These are phyloP conservation scores for Noctua janthina DNA, from an alignment of 2,888 invertebrate genomes.

Conservation along the genomic window DNA sequence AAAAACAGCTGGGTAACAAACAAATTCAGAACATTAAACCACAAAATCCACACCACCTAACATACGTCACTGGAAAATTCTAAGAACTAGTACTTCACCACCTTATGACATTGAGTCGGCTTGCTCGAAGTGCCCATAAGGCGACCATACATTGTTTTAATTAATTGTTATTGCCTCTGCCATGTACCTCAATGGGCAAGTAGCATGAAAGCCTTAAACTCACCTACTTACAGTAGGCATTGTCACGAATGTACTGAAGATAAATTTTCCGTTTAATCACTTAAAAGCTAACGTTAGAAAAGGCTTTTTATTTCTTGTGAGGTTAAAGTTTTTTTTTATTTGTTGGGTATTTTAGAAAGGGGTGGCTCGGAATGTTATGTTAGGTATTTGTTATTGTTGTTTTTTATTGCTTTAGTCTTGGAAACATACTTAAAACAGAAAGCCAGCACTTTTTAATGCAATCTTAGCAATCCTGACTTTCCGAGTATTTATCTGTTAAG, in stretches of 20 bases:
- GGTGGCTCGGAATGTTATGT: background rate
- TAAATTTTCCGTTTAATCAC: slow-evolving; percentile 77
- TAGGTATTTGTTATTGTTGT: background rate
- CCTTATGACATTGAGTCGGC: slow-evolving; percentile 70
- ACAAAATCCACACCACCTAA: slow-evolving; percentile 41
- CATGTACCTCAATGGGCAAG: slow-evolving; percentile 79
- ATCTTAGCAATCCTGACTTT: background rate
- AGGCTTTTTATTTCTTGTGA: slow-evolving; percentile 62
- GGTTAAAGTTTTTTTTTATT: slow-evolving; percentile 8
- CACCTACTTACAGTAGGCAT: slow-evolving; percentile 71
- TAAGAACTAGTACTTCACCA: slow-evolving; percentile 60
- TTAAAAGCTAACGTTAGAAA: slow-evolving; percentile 72
- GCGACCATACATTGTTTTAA: slow-evolving; percentile 84
- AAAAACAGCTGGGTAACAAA: slow-evolving; percentile 9
- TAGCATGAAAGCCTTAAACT: slow-evolving; percentile 79
- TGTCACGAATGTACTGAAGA: slow-evolving; percentile 75
- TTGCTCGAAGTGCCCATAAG: slow-evolving; percentile 67
- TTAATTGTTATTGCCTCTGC: slow-evolving; percentile 87
- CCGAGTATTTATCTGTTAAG: background rate
- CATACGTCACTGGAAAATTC: slow-evolving; percentile 51
- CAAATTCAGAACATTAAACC: slow-evolving; percentile 29
- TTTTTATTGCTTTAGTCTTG: slow-evolving; percentile 1
- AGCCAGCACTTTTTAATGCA: background rate
- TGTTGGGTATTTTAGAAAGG: background rate
- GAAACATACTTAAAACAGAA: background rate